Evolutionary conservation across 2,797 vertebrate species (phyloP), one percentile per base, ranked within the genome.

Genomic region (Threskiornis aethiopicus): DNA sequence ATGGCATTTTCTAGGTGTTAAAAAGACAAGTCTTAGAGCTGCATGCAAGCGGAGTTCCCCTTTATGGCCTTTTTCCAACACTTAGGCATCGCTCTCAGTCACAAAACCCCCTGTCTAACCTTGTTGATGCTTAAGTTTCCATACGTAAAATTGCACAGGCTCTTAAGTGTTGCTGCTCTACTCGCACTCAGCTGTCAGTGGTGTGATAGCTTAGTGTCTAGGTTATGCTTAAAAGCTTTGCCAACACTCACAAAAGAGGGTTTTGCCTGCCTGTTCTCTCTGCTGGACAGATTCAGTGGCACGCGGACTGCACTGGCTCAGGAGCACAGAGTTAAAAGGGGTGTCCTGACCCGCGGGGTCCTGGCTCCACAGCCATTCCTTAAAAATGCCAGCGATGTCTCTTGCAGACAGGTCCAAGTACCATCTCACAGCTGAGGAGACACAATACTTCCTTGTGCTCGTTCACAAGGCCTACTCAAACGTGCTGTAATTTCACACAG

Each of bases 181-280:
- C 35, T 1, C 0, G 0, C 14, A 3, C n/a, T 42, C 58, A 35
- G 54, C 20, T 9, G 3, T 57, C 12, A 6, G 0, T 5, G 13
- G 2, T 22, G 15, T 18, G 26, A 29, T n/a, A 22, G 69, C 28
- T 31, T 35, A 2, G 12, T 31, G 52, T 22, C 49, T 71, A 31
- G 8, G 21, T 28, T 52, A 33, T 0, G 0, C 33, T 78, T 55
- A 46, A 37, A 42, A 46, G 3, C 47, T 52, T 33, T 52, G 16
- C n/a, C 49, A 31, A 2, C 0, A 1, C 44, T 87, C n/a, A 3
- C 0, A 46, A 12, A 42, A 35, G 49, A 85, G 44, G 29, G 19
- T 42, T 52, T 46, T 52, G 29, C 21, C 28, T 73, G 41, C 25
- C 13, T 3, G 0, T 69, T 62, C 26, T 1, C 0, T 61, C 67